Base-by-base conservation (phyloP, 2,113 vertebrate genomes). In the Rissa tridactyla region DNA sequence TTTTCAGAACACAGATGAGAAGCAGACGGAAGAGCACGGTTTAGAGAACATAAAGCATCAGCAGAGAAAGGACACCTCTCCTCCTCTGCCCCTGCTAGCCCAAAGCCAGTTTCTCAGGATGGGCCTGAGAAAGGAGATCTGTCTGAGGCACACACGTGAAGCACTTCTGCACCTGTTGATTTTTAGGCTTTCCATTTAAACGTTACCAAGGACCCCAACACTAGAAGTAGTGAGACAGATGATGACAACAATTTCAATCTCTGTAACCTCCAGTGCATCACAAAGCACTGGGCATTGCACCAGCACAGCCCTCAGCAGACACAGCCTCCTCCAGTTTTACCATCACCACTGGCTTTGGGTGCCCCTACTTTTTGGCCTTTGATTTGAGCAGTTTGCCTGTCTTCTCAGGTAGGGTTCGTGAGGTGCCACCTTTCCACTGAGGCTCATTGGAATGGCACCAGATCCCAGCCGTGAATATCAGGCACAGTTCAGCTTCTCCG, bases 81-180 rank as follows among this genome's bases (percentile, higher is more conserved):
- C 27, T 83, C 27, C 54, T 86, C 54, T 89, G 54, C 25, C 26
- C 9, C 19, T 65, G 49, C 20, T 27, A 77, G 58, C 20, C 23
- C 55, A 69, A 94, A 83, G 11, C 6, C 40, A 32, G 7, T 52
- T 94, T 47, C 68, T 77, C 52, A 77, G n/a, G 47, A 55, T 26
- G 13, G 44, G 32, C 30, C 34, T 60, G n/a, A 57, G 69, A 57
- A 79, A 52, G 44, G 13, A 47, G 20, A 64, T 32, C 44, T 68
- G 13, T 52, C 36, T 2, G 2, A 83, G 23, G 15, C 25, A 83
- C 12, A 27, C 12, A 27, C 0, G 0, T 57, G 49, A 88, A 88
- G 13, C 49, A 73, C 7, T 92, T 80, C 54, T 83, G 34, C 32
- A 80, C 11, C 22, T 69, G 22, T 26, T 60, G 25, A 16, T 57